These are phyloP conservation scores for Spea hammondii DNA, from an alignment of 2,797 vertebrate genomes.

Conservation along the genomic window DNA sequence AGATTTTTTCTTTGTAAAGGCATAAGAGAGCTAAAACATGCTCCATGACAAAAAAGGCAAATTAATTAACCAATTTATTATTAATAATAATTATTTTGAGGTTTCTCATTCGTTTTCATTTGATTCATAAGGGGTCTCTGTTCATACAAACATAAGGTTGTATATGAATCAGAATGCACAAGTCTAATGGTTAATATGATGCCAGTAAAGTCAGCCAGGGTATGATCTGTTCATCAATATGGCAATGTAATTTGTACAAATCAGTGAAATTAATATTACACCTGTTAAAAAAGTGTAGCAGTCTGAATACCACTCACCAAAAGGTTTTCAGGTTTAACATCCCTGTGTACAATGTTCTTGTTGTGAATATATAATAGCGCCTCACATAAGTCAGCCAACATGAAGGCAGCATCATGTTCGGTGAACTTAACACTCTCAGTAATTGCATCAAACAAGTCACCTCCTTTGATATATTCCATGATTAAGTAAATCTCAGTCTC, in stretches of 20 bases:
- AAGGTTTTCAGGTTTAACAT: slow-evolving; percentile 96
- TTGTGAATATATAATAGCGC: slow-evolving; percentile 89
- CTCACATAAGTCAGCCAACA: slow-evolving; percentile 86
- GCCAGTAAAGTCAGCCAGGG: no score
- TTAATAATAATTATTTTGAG: no score
- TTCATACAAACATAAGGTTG: no score
- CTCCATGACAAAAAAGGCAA: no score
- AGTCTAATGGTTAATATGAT: no score
- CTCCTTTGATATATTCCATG: slow-evolving; percentile 88
- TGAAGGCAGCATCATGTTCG: slow-evolving; percentile 77
- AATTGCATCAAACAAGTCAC: slow-evolving; percentile 95
- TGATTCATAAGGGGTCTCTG: no score
- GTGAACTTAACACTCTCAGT: slow-evolving; percentile 83
- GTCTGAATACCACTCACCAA: slow-evolving; percentile 74
- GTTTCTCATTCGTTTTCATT: no score
- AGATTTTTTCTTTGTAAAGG: no score
- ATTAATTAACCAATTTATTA: no score
- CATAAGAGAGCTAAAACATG: no score
- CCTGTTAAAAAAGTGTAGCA: background rate
- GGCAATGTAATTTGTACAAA: background rate
- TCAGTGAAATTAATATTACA: background rate
- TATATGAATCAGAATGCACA: no score
- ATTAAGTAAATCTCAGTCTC: slow-evolving; percentile 84
- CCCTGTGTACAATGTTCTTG: slow-evolving; percentile 90
- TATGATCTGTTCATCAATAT: no score